Evolutionary conservation across 2,797 vertebrate species (phyloP), one percentile per base, ranked within the genome.

Genomic region (Rhabdomys pumilio): DNA sequence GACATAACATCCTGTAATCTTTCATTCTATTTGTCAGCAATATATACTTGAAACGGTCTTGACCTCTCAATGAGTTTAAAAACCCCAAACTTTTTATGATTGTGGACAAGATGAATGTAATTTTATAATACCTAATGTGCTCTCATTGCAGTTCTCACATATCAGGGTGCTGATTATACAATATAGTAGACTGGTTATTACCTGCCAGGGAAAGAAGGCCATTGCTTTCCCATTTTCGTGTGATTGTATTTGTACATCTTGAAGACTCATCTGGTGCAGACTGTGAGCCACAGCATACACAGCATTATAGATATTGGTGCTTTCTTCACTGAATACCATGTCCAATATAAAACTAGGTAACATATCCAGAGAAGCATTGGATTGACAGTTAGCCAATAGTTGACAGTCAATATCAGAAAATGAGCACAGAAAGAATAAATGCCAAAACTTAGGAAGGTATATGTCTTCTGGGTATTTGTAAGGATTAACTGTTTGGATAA

Each of bases 21-120:
- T 41, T 24, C 0, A 59, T 24, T 1, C n/a, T 3, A 14, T 41
- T 41, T 1, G 13, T 41, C 14, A 29, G 7, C 24, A 31, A 31
- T 7, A 29, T 22, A 59, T 0, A 59, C 1, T 59, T 8, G 7
- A 14, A 26, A 41, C 1, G 31, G 1, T 15, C 17, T 17, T 65
- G 4, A 44, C 2, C 3, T 63, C 14, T 6, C 17, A 15, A 24
- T 24, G 38, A 82, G n/a, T 61, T 59, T 61, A 47, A 6, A 50
- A 44, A 14, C 4, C 47, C 26, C 29, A 76, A 41, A 44, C 8
- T 0, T 44, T 1, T 38, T 31, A 8, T 6, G 15, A 29, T 31
- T 44, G 1, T 63, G 6, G 4, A 41, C 5, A 79, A 15, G 3
- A 7, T 26, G 9, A 34, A 3, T 2, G 29, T 3, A 79, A 79